Base-by-base conservation (phyloP, 2,113 vertebrate genomes). In the Ciconia boyciana region DNA sequence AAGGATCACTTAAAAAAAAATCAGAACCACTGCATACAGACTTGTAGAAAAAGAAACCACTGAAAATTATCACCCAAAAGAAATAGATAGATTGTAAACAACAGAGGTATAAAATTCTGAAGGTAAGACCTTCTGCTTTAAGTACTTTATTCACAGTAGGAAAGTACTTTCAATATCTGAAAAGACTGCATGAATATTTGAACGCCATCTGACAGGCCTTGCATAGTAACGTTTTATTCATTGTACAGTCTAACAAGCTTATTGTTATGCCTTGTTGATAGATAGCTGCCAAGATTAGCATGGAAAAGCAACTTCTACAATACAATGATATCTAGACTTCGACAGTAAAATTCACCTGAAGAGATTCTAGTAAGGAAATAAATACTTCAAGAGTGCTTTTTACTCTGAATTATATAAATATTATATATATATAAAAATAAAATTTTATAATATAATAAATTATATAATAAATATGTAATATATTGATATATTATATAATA, bases 241-340 rank as follows among this genome's bases (percentile, higher is more conserved):
- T 48, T 81, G 74, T 24, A 68, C 52, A 64, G 14, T 60, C 55
- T 96, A 96, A 95, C 74, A 86, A 86, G 71, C 28, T 58, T 76
- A 78, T 36, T 87, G 65, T 58, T 92, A 83, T 18, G 46, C 74
- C 39, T 65, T 83, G 41, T 52, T 91, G 65, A 95, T 34, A 91
- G 88, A 96, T 8, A 90, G 43, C 60, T 97, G 78, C 82, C 66
- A 83, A 82, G n/a, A 90, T 55, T 52, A 95, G 43, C 75, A 82
- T 3, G 16, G 57, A 83, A 84, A 94, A 92, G 32, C 39, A 69
- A 25, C 49, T 57, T 90, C 72, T 41, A 20, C 11, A 90, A 83
- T 5, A 92, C 24, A 95, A 87, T 55, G 44, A 32, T 86, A 64
- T 26, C 60, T 65, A 46, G 16, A 51, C 65, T 87, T 55, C 19